These are phyloP conservation scores for Phoxinus phoxinus DNA, from an alignment of 2,113 vertebrate species.

Conservation along the genomic window DNA sequence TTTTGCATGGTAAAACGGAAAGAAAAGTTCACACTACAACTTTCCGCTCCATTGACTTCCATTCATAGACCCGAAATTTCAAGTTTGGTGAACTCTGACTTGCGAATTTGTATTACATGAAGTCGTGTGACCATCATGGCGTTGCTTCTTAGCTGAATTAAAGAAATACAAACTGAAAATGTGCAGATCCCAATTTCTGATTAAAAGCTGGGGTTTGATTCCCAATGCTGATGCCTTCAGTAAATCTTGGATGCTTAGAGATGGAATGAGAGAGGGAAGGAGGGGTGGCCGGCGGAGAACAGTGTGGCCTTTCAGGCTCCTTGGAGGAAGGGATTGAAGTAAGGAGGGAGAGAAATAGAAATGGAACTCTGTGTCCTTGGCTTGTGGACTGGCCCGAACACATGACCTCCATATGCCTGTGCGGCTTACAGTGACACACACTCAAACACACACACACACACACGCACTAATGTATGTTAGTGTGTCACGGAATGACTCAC, in stretches of 20 bases:
- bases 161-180: background rate
- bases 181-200: background rate
- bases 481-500: background rate
- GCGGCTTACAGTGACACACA: slow-evolving; percentile 43
- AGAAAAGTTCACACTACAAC: no score
- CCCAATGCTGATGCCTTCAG: slow-evolving; percentile 1
- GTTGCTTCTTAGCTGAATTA: background rate
- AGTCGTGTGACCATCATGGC: background rate
- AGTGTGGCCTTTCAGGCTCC: slow-evolving; percentile 70
- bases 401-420: slow-evolving; percentile 62
- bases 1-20: no score
- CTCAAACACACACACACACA: background rate
- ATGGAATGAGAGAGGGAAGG: background rate
- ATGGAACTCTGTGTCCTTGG: slow-evolving; percentile 69
- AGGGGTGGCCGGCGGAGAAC: slow-evolving; percentile 54
- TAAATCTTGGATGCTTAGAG: background rate
- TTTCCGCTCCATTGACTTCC: no score
- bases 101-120: background rate
- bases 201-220: background rate
- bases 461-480: background rate
- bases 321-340: slow-evolving; percentile 60
- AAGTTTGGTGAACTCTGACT: background rate
- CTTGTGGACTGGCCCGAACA: slow-evolving; percentile 38
- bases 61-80: background rate
- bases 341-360: slow-evolving; percentile 57